Conservation (phyloP, 2,888 invertebrate genomes). For the Abrostola tripartita region DNA sequence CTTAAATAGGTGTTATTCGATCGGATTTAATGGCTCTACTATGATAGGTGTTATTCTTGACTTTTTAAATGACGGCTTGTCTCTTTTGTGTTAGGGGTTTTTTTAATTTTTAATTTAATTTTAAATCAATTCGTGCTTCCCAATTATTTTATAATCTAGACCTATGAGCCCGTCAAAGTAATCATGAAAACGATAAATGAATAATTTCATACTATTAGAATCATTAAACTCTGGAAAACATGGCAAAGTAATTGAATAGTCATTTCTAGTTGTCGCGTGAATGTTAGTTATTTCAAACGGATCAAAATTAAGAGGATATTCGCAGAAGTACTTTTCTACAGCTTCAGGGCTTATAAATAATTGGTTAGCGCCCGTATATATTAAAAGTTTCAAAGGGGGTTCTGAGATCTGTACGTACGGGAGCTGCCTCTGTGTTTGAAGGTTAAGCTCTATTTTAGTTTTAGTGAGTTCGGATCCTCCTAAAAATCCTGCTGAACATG, state of each 20-base stretch:
- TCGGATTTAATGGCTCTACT: too few relatives aligned
- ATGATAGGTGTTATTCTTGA: too few relatives aligned
- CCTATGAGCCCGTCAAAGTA: constrained; percentile 56
- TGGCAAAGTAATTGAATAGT: constrained; percentile 51
- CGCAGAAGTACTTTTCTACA: constrained; percentile 26
- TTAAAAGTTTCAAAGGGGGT: constrained; percentile 40
- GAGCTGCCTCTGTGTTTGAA: constrained; percentile 43
- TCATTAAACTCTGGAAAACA: constrained; percentile 17
- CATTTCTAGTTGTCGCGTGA: constrained; percentile 40
- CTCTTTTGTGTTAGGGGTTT: too few relatives aligned
- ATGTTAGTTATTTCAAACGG: constrained; percentile 50
- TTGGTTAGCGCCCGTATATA: constrained; percentile 27
- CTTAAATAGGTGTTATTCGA: too few relatives aligned
- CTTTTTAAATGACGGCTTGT: too few relatives aligned
- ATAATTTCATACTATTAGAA: constrained; percentile 33
- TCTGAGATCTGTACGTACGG: constrained; percentile 44
- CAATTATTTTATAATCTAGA: constrained; percentile 12
- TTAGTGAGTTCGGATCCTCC: constrained; percentile 11
- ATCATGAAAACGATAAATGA: constrained; percentile 54
- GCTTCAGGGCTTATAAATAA: constrained; percentile 50
- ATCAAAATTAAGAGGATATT: constrained; percentile 35
- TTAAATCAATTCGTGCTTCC: neutral
- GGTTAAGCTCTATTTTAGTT: constrained; percentile 48
- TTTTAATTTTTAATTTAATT: too few relatives aligned
- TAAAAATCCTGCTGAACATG: constrained; percentile 39